These are phyloP conservation scores for Yponomeuta sedellus DNA, from an alignment of 2,888 invertebrate genomes.

Conservation along the genomic window DNA sequence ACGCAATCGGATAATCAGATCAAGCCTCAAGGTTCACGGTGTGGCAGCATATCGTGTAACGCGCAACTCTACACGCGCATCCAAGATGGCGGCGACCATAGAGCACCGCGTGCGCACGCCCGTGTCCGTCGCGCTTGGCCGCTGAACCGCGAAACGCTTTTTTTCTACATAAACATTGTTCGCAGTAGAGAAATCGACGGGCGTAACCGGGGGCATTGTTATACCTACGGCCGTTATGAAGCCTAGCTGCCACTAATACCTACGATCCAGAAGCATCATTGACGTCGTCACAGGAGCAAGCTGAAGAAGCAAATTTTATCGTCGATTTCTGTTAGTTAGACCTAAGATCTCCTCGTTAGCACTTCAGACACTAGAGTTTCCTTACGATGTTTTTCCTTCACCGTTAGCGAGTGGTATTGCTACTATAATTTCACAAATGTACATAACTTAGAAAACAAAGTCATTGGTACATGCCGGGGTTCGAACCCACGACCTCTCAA, in stretches of 20 bases:
- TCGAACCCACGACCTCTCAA: too few relatives aligned
- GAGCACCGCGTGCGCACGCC: conserved; percentile 54
- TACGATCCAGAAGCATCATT: too few relatives aligned
- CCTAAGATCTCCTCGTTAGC: too few relatives aligned
- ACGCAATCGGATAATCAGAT: neutral
- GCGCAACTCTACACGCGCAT: conserved; percentile 68
- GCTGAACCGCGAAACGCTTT: conserved; percentile 60
- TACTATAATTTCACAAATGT: too few relatives aligned
- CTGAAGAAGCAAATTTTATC: too few relatives aligned
- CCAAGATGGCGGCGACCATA: conserved; percentile 63
- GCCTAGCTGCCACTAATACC: conserved; percentile 28
- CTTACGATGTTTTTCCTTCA: too few relatives aligned
- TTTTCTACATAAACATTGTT: conserved; percentile 71
- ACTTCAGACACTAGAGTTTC: too few relatives aligned
- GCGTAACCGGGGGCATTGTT: conserved; percentile 71
- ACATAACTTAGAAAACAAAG: too few relatives aligned
- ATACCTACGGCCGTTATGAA: conserved; percentile 48
- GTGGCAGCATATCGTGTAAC: conserved; percentile 25
- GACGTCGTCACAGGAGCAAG: too few relatives aligned
- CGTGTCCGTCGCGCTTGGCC: conserved; percentile 64
- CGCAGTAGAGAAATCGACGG: conserved; percentile 72
- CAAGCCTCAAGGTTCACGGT: neutral
- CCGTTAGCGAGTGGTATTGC: too few relatives aligned
- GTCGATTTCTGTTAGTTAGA: too few relatives aligned
- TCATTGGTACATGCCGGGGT: too few relatives aligned